phyloP scores from a whole-genome alignment of 53 echinoderm and acorn worm genomes.

The Zoroaster sp. region DNA sequence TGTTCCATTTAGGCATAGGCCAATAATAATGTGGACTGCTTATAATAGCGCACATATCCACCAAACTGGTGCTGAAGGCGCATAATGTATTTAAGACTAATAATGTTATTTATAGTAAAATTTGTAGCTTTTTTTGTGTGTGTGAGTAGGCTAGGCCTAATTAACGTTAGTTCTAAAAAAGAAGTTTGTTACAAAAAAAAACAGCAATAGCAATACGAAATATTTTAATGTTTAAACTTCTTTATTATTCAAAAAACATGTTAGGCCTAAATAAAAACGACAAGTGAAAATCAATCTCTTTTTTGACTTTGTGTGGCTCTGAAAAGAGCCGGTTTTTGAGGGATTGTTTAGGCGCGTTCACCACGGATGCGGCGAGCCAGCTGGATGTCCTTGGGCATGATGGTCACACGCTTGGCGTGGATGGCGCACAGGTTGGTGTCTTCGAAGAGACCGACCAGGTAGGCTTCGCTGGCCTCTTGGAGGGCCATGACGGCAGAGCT shows the following conservation, averaged over 20 bases:
- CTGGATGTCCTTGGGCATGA: conserved; percentile 99
- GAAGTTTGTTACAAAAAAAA: too few relatives aligned
- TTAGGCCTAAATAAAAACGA: too few relatives aligned
- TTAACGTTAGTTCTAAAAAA: too few relatives aligned
- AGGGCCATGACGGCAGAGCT: conserved; percentile 99
- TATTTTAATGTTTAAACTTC: background rate
- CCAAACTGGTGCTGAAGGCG: too few relatives aligned
- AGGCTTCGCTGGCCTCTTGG: conserved; percentile 98
- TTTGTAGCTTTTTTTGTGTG: too few relatives aligned
- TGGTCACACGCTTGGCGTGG: conserved; percentile 99
- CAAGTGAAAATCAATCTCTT: conserved; percentile 41
- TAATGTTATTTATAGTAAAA: too few relatives aligned
- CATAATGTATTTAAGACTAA: too few relatives aligned
- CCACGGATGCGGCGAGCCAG: conserved; percentile 99
- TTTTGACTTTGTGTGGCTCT: conserved; percentile 70
- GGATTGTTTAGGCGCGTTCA: conserved; percentile 84
- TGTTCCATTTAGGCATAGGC: too few relatives aligned
- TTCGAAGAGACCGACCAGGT: conserved; percentile 99
- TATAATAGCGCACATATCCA: too few relatives aligned
- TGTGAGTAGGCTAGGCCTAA: background rate
- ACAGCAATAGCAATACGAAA: too few relatives aligned
- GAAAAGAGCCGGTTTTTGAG: conserved; percentile 72
- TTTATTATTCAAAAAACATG: too few relatives aligned
- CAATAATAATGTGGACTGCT: too few relatives aligned
- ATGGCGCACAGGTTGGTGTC: conserved; percentile 99